A percentile compares a stretch with the other conserved stretches of the same genome.
Conservation (phyloP, 2,888 invertebrate genomes). For the Drosophila niveifrons region DNA sequence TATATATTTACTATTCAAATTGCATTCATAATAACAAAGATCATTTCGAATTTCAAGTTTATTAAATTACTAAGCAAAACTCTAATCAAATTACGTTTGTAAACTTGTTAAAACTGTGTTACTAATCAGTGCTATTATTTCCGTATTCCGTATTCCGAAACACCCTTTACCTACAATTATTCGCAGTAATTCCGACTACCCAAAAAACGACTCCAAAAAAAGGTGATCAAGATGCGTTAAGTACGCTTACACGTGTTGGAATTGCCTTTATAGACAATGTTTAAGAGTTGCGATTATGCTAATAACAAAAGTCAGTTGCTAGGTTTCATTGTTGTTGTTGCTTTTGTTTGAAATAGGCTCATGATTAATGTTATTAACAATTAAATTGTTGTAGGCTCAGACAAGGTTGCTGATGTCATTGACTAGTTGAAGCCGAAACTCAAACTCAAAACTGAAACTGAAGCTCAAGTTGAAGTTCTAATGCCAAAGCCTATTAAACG, state of each 20-base stretch:
- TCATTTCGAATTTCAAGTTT: no score
- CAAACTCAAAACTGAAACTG: slow-evolving; percentile 16
- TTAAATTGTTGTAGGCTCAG: slow-evolving; percentile 58
- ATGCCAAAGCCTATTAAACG: slow-evolving; percentile 61
- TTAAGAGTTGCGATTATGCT: slow-evolving; percentile 51
- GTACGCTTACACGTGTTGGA: slow-evolving; percentile 16
- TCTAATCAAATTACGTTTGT: no score
- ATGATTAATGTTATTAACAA: slow-evolving; percentile 66
- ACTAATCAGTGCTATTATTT: neutral
- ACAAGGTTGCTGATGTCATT: slow-evolving; percentile 58
- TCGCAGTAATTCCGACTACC: neutral
- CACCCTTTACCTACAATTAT: neutral
- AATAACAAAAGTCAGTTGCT: slow-evolving; percentile 40
- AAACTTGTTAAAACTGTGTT: neutral
- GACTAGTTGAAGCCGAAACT: slow-evolving; percentile 22
- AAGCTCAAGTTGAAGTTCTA: slow-evolving; percentile 53
- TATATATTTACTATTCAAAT: no score
- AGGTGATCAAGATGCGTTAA: slow-evolving; percentile 3
- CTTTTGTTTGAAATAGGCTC: slow-evolving; percentile 14
- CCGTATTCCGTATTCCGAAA: neutral
- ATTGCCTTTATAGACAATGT: slow-evolving; percentile 9
- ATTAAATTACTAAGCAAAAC: no score
- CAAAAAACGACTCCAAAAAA: neutral
- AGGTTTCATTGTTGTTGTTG: neutral
- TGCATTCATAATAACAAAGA: no score